These are phyloP conservation scores for Mus spretus DNA, from an alignment of 2,797 vertebrate genomes.

Conservation along the genomic window DNA sequence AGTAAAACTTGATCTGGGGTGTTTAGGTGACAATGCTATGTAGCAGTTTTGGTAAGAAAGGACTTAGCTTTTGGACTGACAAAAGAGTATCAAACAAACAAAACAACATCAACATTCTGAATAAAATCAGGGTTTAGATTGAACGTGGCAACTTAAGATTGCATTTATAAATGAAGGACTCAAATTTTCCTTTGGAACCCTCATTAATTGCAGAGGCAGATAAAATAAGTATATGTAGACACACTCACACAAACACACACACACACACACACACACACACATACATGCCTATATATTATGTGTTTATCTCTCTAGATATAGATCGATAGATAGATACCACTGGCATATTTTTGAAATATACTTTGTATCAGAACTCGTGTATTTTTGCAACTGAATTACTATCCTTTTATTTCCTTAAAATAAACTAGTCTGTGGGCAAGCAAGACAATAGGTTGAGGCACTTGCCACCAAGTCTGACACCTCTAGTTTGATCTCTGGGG, in stretches of 20 bases:
- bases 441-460: not conserved
- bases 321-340: not conserved
- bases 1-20: not conserved
- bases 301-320: no score
- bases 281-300: not conserved
- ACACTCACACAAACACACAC: no score
- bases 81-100: not conserved
- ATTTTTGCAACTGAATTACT: conserved; percentile 68
- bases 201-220: not conserved
- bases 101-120: not conserved
- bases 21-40: not conserved
- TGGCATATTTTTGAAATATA: not conserved
- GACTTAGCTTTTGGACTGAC: not conserved
- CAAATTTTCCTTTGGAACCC: not conserved
- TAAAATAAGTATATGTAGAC: not conserved
- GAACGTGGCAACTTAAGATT: not conserved
- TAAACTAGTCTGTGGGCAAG: not conserved
- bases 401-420: conserved; percentile 3
- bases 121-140: conserved; percentile 10
- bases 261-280: no score
- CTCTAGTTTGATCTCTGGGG: not conserved
- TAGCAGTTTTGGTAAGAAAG: conserved; percentile 42
- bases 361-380: not conserved
- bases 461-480: not conserved
- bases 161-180: not conserved